phyloP scores from a whole-genome alignment of 2,888 invertebrate species.

The Diaphora mendica region DNA sequence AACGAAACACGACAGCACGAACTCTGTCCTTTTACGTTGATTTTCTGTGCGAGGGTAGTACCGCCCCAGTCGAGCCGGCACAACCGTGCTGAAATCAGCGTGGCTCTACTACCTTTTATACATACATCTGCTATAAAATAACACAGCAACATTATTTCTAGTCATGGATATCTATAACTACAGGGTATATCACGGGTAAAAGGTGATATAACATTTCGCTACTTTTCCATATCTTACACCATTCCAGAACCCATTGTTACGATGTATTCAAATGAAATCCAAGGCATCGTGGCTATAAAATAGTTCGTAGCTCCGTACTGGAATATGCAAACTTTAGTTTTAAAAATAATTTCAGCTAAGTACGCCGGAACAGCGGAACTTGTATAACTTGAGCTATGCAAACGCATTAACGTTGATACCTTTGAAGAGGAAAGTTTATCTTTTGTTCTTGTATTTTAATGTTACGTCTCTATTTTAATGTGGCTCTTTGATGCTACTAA shows the following conservation, averaged over 20 bases:
- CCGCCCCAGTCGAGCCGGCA: too few relatives aligned
- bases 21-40: too few relatives aligned
- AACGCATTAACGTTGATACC: conserved; percentile 18
- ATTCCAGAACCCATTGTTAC: conserved; percentile 47
- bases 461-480: not conserved
- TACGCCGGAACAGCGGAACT: conserved; percentile 15
- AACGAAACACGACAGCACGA: too few relatives aligned
- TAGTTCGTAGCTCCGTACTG: conserved; percentile 44
- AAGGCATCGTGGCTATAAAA: conserved; percentile 47
- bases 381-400: conserved; percentile 17
- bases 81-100: too few relatives aligned
- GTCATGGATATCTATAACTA: too few relatives aligned
- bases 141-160: too few relatives aligned
- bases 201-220: not conserved
- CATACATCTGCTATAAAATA: too few relatives aligned
- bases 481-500: not conserved
- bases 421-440: conserved; percentile 10
- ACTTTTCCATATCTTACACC: conserved; percentile 15
- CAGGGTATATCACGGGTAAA: not conserved
- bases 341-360: conserved; percentile 33
- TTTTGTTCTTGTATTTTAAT: conserved; percentile 10
- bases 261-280: conserved; percentile 63
- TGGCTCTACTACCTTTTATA: too few relatives aligned
- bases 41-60: too few relatives aligned
- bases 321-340: conserved; percentile 33